Conservation (phyloP, 2,888 invertebrate species). For the Cheilosia vernalis region DNA sequence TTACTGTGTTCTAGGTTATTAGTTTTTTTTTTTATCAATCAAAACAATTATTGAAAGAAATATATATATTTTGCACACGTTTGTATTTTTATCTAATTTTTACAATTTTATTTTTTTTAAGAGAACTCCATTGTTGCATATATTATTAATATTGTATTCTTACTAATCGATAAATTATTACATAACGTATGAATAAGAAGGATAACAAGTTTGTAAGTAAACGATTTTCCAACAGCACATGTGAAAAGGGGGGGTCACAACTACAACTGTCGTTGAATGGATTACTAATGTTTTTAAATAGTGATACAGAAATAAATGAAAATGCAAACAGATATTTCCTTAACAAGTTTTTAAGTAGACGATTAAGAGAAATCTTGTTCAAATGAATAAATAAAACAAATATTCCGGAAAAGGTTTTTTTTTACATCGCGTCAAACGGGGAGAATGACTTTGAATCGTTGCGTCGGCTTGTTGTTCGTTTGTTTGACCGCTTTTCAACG, state of each 20-base stretch:
- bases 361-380: slow-evolving; percentile 60
- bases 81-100: slow-evolving; percentile 14
- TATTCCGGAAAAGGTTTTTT: slow-evolving; percentile 27
- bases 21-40: not conserved
- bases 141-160: slow-evolving; percentile 15
- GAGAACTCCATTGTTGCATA: not conserved
- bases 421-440: too few relatives aligned
- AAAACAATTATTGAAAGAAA: not conserved
- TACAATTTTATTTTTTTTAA: slow-evolving; percentile 42
- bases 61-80: slow-evolving; percentile 13
- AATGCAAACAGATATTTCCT: slow-evolving; percentile 58
- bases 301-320: slow-evolving; percentile 56
- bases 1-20: not conserved
- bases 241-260: not conserved
- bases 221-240: not conserved
- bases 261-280: slow-evolving; percentile 9
- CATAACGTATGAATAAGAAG: not conserved
- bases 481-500: too few relatives aligned
- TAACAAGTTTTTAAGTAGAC: slow-evolving; percentile 54
- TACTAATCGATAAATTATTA: slow-evolving; percentile 6
- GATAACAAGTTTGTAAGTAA: slow-evolving; percentile 4
- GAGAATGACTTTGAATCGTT: too few relatives aligned
- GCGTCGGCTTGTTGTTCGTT: too few relatives aligned
- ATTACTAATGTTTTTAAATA: slow-evolving; percentile 51
- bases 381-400: slow-evolving; percentile 58